phyloP scores from a whole-genome alignment of 2,888 invertebrate species.

The Scaptomyza parva region DNA sequence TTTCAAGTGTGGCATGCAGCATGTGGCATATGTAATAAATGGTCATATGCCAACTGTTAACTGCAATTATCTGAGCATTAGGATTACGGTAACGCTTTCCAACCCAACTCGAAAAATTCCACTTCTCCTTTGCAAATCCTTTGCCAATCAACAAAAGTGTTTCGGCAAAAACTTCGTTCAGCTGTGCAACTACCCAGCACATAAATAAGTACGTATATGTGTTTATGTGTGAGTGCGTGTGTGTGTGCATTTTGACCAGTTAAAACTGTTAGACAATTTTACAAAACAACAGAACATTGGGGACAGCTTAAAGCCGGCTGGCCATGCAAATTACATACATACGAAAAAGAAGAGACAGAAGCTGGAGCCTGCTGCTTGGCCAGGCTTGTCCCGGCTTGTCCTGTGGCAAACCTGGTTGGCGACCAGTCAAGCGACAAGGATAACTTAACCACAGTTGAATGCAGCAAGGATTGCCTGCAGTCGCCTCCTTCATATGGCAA shows the following conservation, averaged over 20 bases:
- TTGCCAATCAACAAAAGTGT: conserved; percentile 47
- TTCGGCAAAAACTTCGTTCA: conserved; percentile 27
- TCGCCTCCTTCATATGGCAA: conserved; percentile 42
- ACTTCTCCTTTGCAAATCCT: neutral
- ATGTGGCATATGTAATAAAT: conserved; percentile 67
- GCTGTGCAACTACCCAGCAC: conserved; percentile 7
- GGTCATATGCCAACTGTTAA: conserved; percentile 64
- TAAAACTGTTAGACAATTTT: conserved; percentile 62
- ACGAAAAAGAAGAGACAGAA: conserved; percentile 36
- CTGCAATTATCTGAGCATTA: conserved; percentile 65
- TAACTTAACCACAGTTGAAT: conserved; percentile 49
- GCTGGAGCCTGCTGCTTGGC: neutral
- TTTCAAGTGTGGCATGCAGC: conserved; percentile 53
- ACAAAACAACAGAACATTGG: conserved; percentile 33
- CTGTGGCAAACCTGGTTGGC: neutral
- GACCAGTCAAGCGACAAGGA: conserved; percentile 54
- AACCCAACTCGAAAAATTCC: neutral
- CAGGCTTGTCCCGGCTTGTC: neutral
- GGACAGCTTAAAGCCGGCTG: conserved; percentile 45
- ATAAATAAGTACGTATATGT: conserved; percentile 2
- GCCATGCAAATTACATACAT: conserved; percentile 67
- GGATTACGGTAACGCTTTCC: conserved; percentile 23
- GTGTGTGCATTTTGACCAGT: conserved; percentile 42
- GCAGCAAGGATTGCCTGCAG: conserved; percentile 18
- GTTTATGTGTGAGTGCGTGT: conserved; percentile 4